Percentiles rank a stretch among this genome's conserved stretches.
phyloP scores from a whole-genome alignment of 2,797 vertebrate species.

The Peromyscus eremicus region DNA sequence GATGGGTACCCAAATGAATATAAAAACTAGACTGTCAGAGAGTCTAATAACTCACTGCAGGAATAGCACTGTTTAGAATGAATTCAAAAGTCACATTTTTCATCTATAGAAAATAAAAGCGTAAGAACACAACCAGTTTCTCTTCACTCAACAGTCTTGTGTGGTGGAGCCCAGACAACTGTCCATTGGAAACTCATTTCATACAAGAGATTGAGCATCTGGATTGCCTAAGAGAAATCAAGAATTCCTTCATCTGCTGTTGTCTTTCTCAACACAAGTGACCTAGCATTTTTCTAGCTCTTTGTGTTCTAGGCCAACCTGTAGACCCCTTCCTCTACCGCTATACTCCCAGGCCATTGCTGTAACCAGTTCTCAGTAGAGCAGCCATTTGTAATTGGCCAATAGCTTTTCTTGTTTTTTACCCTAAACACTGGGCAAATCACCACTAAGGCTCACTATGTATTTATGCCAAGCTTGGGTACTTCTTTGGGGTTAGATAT shows the following conservation, averaged over 20 bases:
- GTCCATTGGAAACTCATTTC: not conserved
- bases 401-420: not conserved
- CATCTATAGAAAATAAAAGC: not conserved
- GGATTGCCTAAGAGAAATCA: not conserved
- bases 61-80: not conserved
- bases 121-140: not conserved
- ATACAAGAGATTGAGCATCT: accelerated
- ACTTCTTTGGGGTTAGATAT: not conserved
- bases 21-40: not conserved
- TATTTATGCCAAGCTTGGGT: not conserved
- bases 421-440: slow-evolving; percentile 14
- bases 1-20: not conserved
- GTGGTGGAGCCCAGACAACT: not conserved
- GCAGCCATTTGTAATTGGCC: not conserved
- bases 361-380: not conserved
- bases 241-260: too few species aligned
- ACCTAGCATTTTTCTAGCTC: not conserved
- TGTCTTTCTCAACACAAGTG: accelerated
- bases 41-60: not conserved
- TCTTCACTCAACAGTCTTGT: not conserved
- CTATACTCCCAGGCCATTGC: not conserved
- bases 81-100: not conserved
- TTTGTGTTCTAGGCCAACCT: not conserved
- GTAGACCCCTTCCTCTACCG: not conserved
- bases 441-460: not conserved